These are phyloP conservation scores for Sarotherodon lohbergeri DNA, from an alignment of 2,113 vertebrate genomes.

Conservation along the genomic window DNA sequence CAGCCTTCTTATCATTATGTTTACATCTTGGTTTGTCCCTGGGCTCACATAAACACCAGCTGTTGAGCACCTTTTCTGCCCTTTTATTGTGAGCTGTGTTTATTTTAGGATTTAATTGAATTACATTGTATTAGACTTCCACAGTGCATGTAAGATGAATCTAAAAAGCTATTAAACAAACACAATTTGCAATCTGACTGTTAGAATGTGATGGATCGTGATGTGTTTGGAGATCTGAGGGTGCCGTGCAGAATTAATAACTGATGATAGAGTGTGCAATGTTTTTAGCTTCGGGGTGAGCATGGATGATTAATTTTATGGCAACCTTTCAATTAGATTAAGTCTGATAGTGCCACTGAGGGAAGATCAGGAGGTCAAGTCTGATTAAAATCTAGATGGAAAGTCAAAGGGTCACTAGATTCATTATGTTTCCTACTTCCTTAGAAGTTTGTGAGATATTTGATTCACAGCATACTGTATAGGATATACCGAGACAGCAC, in stretches of 20 bases:
- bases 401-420: background rate
- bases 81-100: background rate
- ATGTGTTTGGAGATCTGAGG: background rate
- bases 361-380: background rate
- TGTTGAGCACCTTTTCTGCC: background rate
- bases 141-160: background rate
- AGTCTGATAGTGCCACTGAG: background rate
- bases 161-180: background rate
- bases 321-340: background rate
- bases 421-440: background rate
- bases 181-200: background rate
- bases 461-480: background rate
- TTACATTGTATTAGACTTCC: background rate
- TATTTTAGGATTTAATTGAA: background rate
- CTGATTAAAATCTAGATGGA: background rate
- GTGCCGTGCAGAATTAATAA: background rate
- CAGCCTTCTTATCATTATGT: background rate
- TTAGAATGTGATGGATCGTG: background rate
- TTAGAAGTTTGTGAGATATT: background rate
- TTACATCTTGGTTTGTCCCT: background rate
- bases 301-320: background rate
- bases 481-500: background rate
- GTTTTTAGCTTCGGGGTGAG: background rate
- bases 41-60: conserved; percentile 1
- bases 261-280: background rate